Percentiles rank a stretch among this genome's conserved stretches.
Conservation (phyloP, 2,888 invertebrate species). For the Rhingia rostrata region DNA sequence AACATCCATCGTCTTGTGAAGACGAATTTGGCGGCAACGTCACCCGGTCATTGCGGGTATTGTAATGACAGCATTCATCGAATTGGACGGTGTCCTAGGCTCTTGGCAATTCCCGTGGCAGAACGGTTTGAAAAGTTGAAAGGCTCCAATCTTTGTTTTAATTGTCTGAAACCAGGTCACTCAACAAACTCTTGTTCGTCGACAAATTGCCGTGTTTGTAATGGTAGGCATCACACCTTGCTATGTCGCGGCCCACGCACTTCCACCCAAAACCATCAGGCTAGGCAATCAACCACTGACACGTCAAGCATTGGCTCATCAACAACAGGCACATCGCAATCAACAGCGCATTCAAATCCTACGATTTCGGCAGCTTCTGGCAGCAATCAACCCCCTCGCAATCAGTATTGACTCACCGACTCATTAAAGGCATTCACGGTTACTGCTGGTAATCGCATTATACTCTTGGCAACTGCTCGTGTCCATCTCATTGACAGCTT, state of each 20-base stretch:
- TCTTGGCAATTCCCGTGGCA: conserved; percentile 30
- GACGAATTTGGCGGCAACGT: conserved; percentile 27
- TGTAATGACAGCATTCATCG: conserved; percentile 28
- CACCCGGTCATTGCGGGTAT: conserved; percentile 15
- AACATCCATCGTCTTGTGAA: conserved; percentile 7
- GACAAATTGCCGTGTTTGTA: conserved; percentile 17
- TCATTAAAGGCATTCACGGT: conserved; percentile 4
- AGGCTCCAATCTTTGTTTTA: conserved; percentile 39
- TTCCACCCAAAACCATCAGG: background rate
- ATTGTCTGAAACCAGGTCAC: conserved; percentile 41
- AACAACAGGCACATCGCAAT: background rate
- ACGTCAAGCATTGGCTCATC: background rate
- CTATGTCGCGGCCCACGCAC: conserved; percentile 4
- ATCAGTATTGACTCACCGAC: conserved; percentile 12
- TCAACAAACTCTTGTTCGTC: conserved; percentile 14
- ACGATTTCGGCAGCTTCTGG: background rate
- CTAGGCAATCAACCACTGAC: background rate
- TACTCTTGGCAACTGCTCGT: conserved; percentile 29
- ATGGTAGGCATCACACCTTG: conserved; percentile 25
- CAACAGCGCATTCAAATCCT: background rate
- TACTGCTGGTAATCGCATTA: conserved; percentile 1
- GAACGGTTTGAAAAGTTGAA: conserved; percentile 19
- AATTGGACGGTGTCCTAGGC: conserved; percentile 26
- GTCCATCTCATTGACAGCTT: conserved; percentile 23
- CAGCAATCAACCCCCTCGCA: conserved; percentile 10